Percentiles rank a stretch among this genome's conserved stretches.
Evolutionary conservation across 2,888 invertebrate species (phyloP).

Genomic region (Cryptus armator): DNA sequence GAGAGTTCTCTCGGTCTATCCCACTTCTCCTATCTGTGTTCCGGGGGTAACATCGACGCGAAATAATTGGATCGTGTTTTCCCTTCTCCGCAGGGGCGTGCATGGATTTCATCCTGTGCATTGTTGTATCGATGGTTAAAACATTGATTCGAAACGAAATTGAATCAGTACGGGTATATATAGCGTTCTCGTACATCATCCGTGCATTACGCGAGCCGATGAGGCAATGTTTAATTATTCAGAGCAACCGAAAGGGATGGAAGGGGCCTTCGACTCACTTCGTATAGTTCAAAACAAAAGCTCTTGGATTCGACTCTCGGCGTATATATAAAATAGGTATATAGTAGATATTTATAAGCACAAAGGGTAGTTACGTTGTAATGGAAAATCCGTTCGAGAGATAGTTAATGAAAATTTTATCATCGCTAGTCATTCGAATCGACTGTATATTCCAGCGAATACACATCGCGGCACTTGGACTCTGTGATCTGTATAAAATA

Average conservation of each 20-base stretch:
- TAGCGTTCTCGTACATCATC: constrained; percentile 37
- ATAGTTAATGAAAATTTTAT: constrained; percentile 15
- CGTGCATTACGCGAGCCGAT: constrained; percentile 45
- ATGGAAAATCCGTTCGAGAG: constrained; percentile 38
- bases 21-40: background rate
- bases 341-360: constrained; percentile 13
- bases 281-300: constrained; percentile 1
- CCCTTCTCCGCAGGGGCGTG: background rate
- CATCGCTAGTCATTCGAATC: constrained; percentile 3
- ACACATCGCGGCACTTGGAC: background rate
- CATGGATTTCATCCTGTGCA: constrained; percentile 30
- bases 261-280: background rate
- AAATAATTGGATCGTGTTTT: constrained; percentile 51
- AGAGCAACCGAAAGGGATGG: constrained; percentile 11
- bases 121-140: constrained; percentile 42
- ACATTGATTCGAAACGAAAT: constrained; percentile 37
- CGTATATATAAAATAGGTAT: background rate
- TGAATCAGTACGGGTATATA: background rate
- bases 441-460: background rate
- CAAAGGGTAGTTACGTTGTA: constrained; percentile 15
- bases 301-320: background rate
- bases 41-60: constrained; percentile 22
- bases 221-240: constrained; percentile 56
- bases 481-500: constrained; percentile 29
- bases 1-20: background rate